Conservation (phyloP, 1,140 invertebrate genomes). For the Diploscapter pachys region DNA sequence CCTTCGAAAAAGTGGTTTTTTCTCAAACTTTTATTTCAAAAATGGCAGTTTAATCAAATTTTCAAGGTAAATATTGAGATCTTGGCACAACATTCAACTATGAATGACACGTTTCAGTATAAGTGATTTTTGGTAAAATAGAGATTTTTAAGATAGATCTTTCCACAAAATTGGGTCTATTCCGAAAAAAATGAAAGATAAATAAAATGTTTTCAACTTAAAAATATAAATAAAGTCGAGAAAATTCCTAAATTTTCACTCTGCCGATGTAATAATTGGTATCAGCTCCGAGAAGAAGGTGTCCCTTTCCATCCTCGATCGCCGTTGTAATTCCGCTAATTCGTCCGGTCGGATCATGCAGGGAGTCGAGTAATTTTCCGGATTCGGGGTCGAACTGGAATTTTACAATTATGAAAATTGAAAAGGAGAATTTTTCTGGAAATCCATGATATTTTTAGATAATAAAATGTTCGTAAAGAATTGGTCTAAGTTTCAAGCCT, state of each 20-base stretch:
- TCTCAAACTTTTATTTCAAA: too few species aligned
- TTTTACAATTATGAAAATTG: not conserved
- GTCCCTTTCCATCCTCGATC: constrained; percentile 27
- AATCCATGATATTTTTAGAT: not conserved
- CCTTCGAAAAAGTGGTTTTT: too few species aligned
- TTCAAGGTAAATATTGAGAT: too few species aligned
- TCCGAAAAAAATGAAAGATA: not conserved
- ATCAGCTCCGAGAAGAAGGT: constrained; percentile 23
- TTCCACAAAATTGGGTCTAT: not conserved
- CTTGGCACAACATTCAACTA: too few species aligned
- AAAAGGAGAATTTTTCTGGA: not conserved
- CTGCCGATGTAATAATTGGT: constrained; percentile 25
- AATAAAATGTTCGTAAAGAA: not conserved
- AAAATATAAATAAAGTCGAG: not conserved
- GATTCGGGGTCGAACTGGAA: constrained; percentile 2
- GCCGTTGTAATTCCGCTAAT: constrained; percentile 20
- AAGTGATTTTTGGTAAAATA: too few species aligned
- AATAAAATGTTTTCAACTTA: constrained; percentile 19
- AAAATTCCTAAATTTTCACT: constrained; percentile 5
- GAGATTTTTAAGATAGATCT: not conserved
- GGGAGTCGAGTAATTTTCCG: constrained; percentile 25
- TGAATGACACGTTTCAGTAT: too few species aligned
- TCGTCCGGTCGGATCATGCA: constrained; percentile 26
- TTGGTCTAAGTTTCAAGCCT: not conserved
- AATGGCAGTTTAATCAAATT: too few species aligned